Base-by-base conservation (phyloP, 2,113 vertebrate genomes). In the Chamaetylas fuelleborni region DNA sequence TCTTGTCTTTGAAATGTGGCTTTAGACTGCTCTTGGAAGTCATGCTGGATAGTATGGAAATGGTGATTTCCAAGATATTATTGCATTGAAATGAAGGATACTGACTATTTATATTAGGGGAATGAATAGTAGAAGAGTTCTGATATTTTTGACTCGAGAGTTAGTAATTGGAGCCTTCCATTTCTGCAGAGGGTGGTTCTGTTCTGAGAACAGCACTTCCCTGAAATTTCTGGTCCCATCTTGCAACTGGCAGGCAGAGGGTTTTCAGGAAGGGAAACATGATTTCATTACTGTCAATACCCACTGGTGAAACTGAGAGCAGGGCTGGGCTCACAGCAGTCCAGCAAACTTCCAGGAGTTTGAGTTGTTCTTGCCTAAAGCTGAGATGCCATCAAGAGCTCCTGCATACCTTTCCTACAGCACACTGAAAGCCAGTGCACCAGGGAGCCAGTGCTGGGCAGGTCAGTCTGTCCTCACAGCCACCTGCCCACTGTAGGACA, bases 281-380 rank as follows among this genome's bases (percentile, higher is more conserved):
- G 3, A 12, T 18, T 92, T 92, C 19, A 8, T 86, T 73, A 47
- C 29, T 79, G 51, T 92, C 51, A 38, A 1, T 78, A 40, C 15
- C 83, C 60, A 80, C 1, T 71, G 93, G 76, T 95, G 93, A 61
- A 96, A 96, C 76, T 94, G 93, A 93, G 88, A 96, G 88, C 90
- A 77, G 67, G 86, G 67, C 5, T 86, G 36, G 28, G 16, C 72
- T 67, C 25, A 19, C 42, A 66, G 60, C 28, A 73, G 40, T 73
- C 2, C n/a, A n/a, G n/a, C n/a, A n/a, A n/a, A n/a, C 56, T 93
- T 86, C 76, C 25, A 40, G 9, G 38, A 60, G 8, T 73, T 42
- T 82, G 45, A 77, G 5, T 60, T 90, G n/a, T 80, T 86, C 42
- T 85, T 80, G n/a, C 38, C 62, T 58, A 29, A 82, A 92, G 47